These are phyloP conservation scores for Mantis religiosa DNA, from an alignment of 2,888 invertebrate species.

Conservation along the genomic window DNA sequence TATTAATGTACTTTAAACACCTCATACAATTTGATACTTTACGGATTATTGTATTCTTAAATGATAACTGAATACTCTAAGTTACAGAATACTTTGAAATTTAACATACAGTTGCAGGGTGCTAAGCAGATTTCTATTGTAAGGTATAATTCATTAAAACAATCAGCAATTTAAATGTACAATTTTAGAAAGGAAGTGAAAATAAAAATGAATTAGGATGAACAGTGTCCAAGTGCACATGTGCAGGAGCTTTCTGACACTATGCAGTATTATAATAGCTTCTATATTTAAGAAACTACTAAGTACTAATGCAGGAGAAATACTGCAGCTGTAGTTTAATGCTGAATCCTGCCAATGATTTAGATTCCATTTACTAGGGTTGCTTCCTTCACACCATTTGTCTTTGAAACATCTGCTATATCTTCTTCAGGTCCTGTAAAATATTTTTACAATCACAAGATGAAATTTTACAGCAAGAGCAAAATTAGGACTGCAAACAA, in stretches of 20 bases:
- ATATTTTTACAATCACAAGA: neutral
- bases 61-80: neutral
- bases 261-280: too few species aligned
- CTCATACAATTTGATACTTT: neutral
- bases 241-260: too few species aligned
- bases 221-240: too few species aligned
- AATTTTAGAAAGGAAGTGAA: too few species aligned
- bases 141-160: too few species aligned
- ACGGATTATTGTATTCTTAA: neutral
- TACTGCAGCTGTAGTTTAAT: neutral
- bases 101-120: neutral
- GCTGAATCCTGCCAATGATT: neutral
- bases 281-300: neutral
- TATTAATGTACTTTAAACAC: neutral
- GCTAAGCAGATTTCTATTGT: neutral
- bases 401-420: neutral
- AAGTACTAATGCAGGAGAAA: neutral
- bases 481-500: neutral
- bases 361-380: conserved; percentile 15
- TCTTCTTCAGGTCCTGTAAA: conserved; percentile 24
- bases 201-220: too few species aligned
- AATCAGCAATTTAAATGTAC: too few species aligned
- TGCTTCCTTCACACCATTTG: conserved; percentile 12
- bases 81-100: neutral
- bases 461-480: neutral